These are phyloP conservation scores for Mesitornis unicolor DNA, from an alignment of 2,113 vertebrate genomes.

Conservation along the genomic window DNA sequence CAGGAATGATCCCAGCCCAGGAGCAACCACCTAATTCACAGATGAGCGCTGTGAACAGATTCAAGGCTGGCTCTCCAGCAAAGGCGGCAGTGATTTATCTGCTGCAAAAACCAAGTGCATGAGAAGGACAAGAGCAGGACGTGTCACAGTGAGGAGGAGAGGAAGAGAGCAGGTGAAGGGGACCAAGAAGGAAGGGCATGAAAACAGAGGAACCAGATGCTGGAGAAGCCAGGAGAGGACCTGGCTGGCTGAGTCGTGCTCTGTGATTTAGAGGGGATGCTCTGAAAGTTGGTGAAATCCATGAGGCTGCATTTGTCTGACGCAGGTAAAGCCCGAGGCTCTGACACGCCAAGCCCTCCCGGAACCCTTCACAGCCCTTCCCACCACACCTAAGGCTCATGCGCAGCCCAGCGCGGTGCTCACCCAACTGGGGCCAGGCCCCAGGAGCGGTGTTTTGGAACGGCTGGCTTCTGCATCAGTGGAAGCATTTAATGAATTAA, in stretches of 20 bases:
- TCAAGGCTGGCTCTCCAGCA: not conserved
- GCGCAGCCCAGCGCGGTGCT: not conserved
- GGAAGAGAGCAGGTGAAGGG: not conserved
- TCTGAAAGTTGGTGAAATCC: not conserved
- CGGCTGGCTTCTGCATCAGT: not conserved
- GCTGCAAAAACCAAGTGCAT: not conserved
- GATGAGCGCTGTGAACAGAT: accelerated
- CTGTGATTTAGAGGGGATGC: not conserved
- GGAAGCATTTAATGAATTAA: conserved; percentile 27
- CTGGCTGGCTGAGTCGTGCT: accelerated
- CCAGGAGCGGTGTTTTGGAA: not conserved
- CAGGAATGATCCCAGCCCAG: not conserved
- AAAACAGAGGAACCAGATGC: not conserved
- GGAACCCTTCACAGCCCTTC: not conserved
- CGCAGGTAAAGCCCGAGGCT: not conserved
- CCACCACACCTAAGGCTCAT: not conserved
- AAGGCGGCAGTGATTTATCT: accelerated
- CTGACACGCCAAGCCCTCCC: not conserved
- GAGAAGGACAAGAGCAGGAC: not conserved
- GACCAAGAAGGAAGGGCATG: not conserved
- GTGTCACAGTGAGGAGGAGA: not conserved
- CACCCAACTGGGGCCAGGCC: not conserved
- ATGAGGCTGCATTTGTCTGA: accelerated
- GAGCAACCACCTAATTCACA: not conserved
- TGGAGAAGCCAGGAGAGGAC: not conserved